phyloP scores from a whole-genome alignment of 1,140 invertebrate species.

The Rhopalosiphum maidis region DNA sequence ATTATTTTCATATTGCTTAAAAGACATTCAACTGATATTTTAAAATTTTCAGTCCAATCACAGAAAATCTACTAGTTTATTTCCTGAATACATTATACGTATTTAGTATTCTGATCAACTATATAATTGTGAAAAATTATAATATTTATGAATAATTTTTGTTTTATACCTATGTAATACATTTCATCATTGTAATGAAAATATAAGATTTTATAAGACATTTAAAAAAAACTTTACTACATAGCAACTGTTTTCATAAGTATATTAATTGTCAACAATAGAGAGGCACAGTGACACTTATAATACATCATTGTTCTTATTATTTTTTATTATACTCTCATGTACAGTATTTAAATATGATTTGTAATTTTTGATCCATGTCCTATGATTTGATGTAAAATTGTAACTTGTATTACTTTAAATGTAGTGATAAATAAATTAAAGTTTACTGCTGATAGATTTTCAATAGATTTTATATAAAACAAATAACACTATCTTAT shows the following conservation, averaged over 20 bases:
- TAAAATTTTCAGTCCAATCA: background rate
- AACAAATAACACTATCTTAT: background rate
- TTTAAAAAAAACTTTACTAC: background rate
- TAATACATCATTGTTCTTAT: conserved; percentile 14
- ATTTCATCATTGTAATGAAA: background rate
- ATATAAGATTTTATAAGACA: background rate
- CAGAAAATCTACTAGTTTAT: background rate
- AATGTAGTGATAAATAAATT: conserved; percentile 21
- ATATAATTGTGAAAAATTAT: background rate
- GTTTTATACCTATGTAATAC: background rate
- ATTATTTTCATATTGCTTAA: background rate
- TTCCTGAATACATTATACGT: background rate
- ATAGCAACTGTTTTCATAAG: background rate
- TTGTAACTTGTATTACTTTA: background rate
- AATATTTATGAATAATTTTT: background rate
- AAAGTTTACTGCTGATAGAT: background rate
- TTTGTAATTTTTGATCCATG: conserved; percentile 4
- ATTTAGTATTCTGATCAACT: background rate
- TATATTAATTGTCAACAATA: background rate
- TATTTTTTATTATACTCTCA: conserved; percentile 26
- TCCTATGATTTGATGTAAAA: conserved; percentile 19
- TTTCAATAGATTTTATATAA: background rate
- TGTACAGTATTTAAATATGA: conserved; percentile 31
- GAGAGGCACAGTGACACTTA: background rate
- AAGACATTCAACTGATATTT: background rate